These are phyloP conservation scores for Blennius ocellaris DNA, from an alignment of 2,113 vertebrate species.

Conservation along the genomic window DNA sequence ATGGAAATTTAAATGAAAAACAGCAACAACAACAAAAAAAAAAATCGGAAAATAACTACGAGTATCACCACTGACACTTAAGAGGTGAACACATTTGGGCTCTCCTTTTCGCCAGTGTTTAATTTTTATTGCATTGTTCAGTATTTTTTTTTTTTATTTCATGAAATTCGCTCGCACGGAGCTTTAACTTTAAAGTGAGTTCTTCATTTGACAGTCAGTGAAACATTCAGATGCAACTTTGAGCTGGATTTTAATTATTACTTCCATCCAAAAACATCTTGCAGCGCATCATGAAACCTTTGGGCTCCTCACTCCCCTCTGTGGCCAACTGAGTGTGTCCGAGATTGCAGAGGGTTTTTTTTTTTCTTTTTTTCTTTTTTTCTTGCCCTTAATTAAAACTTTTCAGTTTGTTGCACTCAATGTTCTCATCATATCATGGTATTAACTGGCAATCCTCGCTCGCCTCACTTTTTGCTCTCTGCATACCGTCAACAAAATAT, in stretches of 20 bases:
- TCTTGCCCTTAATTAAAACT: constrained; percentile 74
- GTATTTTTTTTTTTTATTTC: neutral
- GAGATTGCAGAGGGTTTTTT: constrained; percentile 34
- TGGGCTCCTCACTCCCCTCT: constrained; percentile 22
- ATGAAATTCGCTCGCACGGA: constrained; percentile 23
- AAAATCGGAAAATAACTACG: constrained; percentile 75
- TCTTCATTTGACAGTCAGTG: constrained; percentile 44
- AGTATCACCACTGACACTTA: constrained; percentile 69
- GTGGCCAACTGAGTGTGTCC: constrained; percentile 47
- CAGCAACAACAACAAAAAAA: constrained; percentile 13
- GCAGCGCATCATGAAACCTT: constrained; percentile 36
- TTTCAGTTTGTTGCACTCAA: constrained; percentile 64
- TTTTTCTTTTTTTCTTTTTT: constrained; percentile 65
- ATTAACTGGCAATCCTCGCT: constrained; percentile 59
- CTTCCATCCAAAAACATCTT: constrained; percentile 43
- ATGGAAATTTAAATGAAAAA: constrained; percentile 82
- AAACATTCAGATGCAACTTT: constrained; percentile 15
- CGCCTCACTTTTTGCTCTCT: constrained; percentile 36
- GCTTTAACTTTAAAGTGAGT: constrained; percentile 34
- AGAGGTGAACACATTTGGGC: constrained; percentile 67
- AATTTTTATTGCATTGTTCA: constrained; percentile 34
- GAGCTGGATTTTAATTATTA: constrained; percentile 53
- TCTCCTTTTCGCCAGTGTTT: constrained; percentile 47
- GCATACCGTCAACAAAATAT: constrained; percentile 69
- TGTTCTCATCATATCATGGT: constrained; percentile 62